Conservation (phyloP, 37 sponge, comb jelly and placozoan species). For the Axinella damicornis region DNA sequence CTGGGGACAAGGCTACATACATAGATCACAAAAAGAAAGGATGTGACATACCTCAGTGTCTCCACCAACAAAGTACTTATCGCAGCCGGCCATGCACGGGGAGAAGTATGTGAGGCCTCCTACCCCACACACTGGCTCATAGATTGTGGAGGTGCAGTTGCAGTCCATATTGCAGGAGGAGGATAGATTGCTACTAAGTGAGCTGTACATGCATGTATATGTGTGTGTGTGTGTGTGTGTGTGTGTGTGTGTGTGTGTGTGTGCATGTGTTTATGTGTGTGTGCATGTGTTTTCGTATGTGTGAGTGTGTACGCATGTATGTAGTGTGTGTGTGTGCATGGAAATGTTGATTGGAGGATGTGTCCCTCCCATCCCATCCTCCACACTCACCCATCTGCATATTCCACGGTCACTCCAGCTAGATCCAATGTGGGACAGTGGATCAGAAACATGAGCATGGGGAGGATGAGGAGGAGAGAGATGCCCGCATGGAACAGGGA, state of each 20-base stretch:
- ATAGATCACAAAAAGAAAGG: too few relatives aligned
- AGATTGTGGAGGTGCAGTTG: constrained; percentile 39
- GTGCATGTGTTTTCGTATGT: constrained; percentile 8
- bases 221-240: constrained; percentile 30
- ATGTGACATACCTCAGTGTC: background rate
- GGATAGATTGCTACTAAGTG: background rate
- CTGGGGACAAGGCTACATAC: too few relatives aligned
- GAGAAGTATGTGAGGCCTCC: constrained; percentile 62
- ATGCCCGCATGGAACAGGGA: constrained; percentile 29
- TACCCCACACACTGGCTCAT: constrained; percentile 76
- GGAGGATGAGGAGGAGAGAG: constrained; percentile 18
- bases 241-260: constrained; percentile 32
- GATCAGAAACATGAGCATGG: constrained; percentile 26
- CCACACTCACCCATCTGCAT: constrained; percentile 43
- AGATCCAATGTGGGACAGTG: constrained; percentile 35
- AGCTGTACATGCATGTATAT: constrained; percentile 21
- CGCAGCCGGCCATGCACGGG: constrained; percentile 58
- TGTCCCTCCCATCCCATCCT: too few relatives aligned
- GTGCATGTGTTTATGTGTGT: constrained; percentile 12
- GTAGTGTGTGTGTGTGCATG: too few relatives aligned
- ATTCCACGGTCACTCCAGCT: constrained; percentile 40
- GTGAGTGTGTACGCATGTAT: constrained; percentile 7
- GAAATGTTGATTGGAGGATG: too few relatives aligned
- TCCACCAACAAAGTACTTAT: background rate
- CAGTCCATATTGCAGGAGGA: constrained; percentile 32